Conservation (phyloP, 2,888 invertebrate genomes). For the Xanthostigma xanthostigma region DNA sequence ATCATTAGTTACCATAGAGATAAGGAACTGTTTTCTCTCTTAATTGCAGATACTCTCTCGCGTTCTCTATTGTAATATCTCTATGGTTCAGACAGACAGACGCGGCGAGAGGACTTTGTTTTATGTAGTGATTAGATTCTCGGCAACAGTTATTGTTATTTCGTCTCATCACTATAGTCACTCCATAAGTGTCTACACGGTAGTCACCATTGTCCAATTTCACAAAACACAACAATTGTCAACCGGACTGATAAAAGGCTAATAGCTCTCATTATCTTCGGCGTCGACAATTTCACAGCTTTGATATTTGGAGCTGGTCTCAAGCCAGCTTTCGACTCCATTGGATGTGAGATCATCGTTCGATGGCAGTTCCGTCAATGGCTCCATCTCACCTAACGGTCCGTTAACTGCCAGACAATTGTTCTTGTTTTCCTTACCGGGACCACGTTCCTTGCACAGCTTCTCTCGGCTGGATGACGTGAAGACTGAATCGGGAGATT, state of each 20-base stretch:
- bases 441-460: constrained; percentile 15
- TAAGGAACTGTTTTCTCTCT: no score
- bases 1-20: no score
- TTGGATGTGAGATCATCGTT: constrained; percentile 48
- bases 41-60: no score
- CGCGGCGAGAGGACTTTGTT: no score
- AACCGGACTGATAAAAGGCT: background rate
- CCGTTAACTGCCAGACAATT: constrained; percentile 29
- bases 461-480: constrained; percentile 25
- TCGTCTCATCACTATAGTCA: no score
- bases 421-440: constrained; percentile 19
- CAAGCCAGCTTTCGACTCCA: constrained; percentile 55
- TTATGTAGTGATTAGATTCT: no score
- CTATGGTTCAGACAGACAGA: no score
- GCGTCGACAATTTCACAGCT: constrained; percentile 60
- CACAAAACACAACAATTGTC: no score
- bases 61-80: no score
- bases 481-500: constrained; percentile 24
- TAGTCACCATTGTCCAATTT: no score
- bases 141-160: no score
- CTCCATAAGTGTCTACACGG: no score
- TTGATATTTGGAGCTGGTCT: constrained; percentile 61
- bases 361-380: constrained; percentile 48
- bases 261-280: constrained; percentile 31
- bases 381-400: constrained; percentile 45